Base-by-base conservation (phyloP, 2,888 invertebrate species). In the Hedya salicella region DNA sequence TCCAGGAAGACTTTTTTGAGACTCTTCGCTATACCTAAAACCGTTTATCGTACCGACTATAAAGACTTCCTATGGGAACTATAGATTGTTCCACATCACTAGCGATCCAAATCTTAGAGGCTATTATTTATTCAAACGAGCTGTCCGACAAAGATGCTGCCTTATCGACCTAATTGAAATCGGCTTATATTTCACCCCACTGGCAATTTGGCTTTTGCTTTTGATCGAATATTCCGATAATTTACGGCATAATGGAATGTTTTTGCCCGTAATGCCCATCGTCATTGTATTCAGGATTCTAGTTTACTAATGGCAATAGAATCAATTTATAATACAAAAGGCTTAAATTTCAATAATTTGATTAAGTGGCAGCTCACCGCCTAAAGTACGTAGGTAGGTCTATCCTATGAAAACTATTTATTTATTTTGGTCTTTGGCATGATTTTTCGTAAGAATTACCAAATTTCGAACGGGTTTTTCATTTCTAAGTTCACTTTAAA, bases 201-300 rank as follows among this genome's bases (percentile, higher is more conserved):
- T n/a, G 52, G 59, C 57, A 64, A 60, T 60, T 57, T 11, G 52
- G 60, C 42, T 25, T 48, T 17, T n/a, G 59, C 44, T 59, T 65
- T 59, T 64, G 50, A 59, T 57, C 57, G 44, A 65, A 65, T 59
- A 64, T 53, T 60, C 64, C 60, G 21, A 46, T 60, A 53, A 63
- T 63, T 67, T 63, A 53, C 46, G 25, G 40, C 44, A 63, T 48
- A 57, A 57, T 60, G 17, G 52, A 52, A 32, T 59, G 67, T 63
- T 63, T 67, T 67, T 63, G 46, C 57, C 21, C 30, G 56, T 44
- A 67, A 54, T 56, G 50, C 21, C 53, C 19, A 11, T 32, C 50
- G 42, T 59, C 65, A 57, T 44, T 64, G 48, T 57, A 57, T 57
- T 59, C 32, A 16, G 21, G 21, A 8, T 19, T 49, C 49, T 39